Percentiles rank a stretch among this genome's conserved stretches.
phyloP scores from a whole-genome alignment of 1,140 invertebrate species.

The Samia ricini region DNA sequence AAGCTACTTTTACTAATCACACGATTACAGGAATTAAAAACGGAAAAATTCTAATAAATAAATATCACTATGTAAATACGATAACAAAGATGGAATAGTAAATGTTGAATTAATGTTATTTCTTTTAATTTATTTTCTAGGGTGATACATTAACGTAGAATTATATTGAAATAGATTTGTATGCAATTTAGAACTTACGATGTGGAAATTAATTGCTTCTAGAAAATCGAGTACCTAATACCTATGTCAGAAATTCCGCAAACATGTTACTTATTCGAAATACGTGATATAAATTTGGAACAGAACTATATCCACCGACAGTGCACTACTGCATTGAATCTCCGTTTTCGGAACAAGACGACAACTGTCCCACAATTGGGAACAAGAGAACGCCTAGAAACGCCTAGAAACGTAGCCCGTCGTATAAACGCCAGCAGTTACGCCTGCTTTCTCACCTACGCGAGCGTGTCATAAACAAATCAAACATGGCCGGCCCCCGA shows the following conservation, averaged over 20 bases:
- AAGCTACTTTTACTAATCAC: too few species aligned
- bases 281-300: background rate
- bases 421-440: constrained; percentile 35
- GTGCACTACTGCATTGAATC: constrained; percentile 34
- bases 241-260: background rate
- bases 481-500: constrained; percentile 70
- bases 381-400: constrained; percentile 12
- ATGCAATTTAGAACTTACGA: background rate
- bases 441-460: constrained; percentile 41
- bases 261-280: too few species aligned
- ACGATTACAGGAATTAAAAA: too few species aligned
- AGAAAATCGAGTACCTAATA: background rate
- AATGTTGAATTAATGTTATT: too few species aligned
- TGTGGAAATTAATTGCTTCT: background rate
- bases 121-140: too few species aligned
- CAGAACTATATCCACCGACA: background rate
- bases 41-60: too few species aligned
- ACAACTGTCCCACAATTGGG: constrained; percentile 24
- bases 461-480: constrained; percentile 72
- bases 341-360: constrained; percentile 29
- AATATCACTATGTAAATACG: too few species aligned
- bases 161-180: background rate
- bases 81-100: too few species aligned
- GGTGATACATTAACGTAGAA: too few species aligned
- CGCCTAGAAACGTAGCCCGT: constrained; percentile 22